Evolutionary conservation across 2,888 invertebrate genomes (phyloP).

Genomic region (Agonopterix arenella): DNA sequence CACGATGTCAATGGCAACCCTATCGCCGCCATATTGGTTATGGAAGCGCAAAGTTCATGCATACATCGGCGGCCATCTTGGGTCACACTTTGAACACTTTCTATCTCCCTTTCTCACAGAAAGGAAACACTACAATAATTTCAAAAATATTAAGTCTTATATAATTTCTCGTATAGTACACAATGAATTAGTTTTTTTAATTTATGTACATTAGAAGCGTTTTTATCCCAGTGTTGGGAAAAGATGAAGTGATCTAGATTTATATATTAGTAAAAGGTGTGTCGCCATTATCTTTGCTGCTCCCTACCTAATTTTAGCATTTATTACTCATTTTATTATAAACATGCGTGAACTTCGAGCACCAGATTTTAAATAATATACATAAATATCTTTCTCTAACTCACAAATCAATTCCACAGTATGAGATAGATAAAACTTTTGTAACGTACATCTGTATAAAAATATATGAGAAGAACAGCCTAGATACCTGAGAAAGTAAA

Average conservation of each 20-base stretch:
- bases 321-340: neutral
- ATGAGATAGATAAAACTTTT: too few species aligned
- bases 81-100: slow-evolving; percentile 3
- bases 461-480: too few species aligned
- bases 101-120: slow-evolving; percentile 27
- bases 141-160: slow-evolving; percentile 65
- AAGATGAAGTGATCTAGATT: slow-evolving; percentile 14
- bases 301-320: slow-evolving; percentile 24
- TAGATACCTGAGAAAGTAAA: too few species aligned
- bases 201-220: slow-evolving; percentile 37
- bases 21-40: neutral
- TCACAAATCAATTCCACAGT: too few species aligned
- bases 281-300: slow-evolving; percentile 22
- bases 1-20: neutral
- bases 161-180: slow-evolving; percentile 42
- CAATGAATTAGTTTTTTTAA: slow-evolving; percentile 23
- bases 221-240: slow-evolving; percentile 19
- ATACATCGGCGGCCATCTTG: too few species aligned
- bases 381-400: neutral
- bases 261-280: slow-evolving; percentile 21
- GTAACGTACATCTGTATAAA: too few species aligned
- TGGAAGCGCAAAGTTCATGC: neutral
- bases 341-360: slow-evolving; percentile 25
- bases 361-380: slow-evolving; percentile 26
- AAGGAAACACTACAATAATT: slow-evolving; percentile 53